Evolutionary conservation across 1,140 invertebrate genomes (phyloP), one percentile per base, ranked within the genome.

Genomic region (Proales similis): DNA sequence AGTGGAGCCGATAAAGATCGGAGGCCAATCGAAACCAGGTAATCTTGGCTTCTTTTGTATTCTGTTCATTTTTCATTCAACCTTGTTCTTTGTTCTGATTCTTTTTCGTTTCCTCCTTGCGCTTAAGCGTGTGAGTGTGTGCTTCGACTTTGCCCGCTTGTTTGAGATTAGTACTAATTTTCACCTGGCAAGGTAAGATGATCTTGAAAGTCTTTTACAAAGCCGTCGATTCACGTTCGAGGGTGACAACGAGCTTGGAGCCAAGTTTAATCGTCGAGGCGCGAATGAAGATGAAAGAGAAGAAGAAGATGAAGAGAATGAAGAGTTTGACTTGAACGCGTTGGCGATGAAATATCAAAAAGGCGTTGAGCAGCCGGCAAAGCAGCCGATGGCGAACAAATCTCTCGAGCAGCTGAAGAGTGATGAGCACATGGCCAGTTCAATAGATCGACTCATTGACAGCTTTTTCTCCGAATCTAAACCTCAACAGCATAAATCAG

Each of bases 181-280:
- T 30, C 45, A 57, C 30, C 45, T 29, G 51, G 51, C 17, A 57
- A 57, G 51, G 51, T 57, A 57, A 57, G 51, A 57, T 57, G 51
- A 57, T 57, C 51, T 57, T 42, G 51, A 57, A 30, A 57, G 51
- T 57, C 14, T 57, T 14, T 22, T 57, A 17, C 32, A 42, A 57
- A 42, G 30, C 19, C 30, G 26, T 20, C 4, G 11, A 24, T 42
- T 42, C 4, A 14, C 45, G 6, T 42, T 42, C 32, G 33, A 42
- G 24, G 51, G 45, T 1, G 36, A 57, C n/a, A 38, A 53, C 9
- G 42, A 32, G 6, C 38, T 38, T 36, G 38, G 38, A 14, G 45
- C 26, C 33, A 12, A 57, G n/a, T n/a, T n/a, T n/a, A n/a, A n/a
- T n/a, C n/a, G n/a, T n/a, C n/a, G n/a, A n/a, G n/a, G n/a, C 3